phyloP scores from a whole-genome alignment of 64 coral and sea anemone species.

The Montipora efflorescens region DNA sequence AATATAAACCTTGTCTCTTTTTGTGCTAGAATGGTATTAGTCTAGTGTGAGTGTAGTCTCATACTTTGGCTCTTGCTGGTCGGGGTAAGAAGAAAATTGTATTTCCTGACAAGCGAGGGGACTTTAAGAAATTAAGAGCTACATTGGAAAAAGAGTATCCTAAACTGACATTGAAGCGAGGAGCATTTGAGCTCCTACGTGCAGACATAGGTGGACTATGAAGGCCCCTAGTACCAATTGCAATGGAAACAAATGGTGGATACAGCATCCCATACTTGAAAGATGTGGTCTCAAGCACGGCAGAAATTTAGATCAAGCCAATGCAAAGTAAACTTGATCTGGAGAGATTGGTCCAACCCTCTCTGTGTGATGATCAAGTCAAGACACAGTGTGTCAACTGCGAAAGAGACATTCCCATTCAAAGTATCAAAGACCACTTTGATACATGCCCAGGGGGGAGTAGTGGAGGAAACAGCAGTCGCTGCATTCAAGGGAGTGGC shows the following conservation, averaged over 20 bases:
- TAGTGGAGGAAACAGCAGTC: too few relatives aligned
- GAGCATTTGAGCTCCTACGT: constrained; percentile 63
- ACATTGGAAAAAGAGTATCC: constrained; percentile 50
- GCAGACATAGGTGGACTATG: constrained; percentile 50
- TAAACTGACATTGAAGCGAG: constrained; percentile 36
- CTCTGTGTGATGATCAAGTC: neutral
- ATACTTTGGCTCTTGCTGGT: constrained; percentile 7
- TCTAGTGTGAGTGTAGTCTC: neutral
- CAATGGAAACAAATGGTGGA: neutral
- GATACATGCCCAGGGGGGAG: constrained; percentile 19
- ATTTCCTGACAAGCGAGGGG: constrained; percentile 52
- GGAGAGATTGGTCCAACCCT: neutral
- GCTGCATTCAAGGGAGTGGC: too few relatives aligned
- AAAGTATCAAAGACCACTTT: constrained; percentile 25
- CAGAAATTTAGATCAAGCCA: constrained; percentile 26
- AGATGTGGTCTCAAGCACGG: neutral
- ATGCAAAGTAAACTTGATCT: constrained; percentile 44
- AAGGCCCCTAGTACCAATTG: constrained; percentile 38
- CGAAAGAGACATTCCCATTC: constrained; percentile 32
- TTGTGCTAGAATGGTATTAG: neutral
- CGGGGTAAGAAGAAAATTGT: constrained; percentile 41
- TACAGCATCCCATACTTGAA: constrained; percentile 28
- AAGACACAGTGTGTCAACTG: constrained; percentile 63
- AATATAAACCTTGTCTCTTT: constrained; percentile 1
- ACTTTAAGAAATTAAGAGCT: constrained; percentile 33